Percentiles rank a stretch among this genome's conserved stretches.
phyloP scores from a whole-genome alignment of 2,888 invertebrate genomes.

The Drosophila limbata region DNA sequence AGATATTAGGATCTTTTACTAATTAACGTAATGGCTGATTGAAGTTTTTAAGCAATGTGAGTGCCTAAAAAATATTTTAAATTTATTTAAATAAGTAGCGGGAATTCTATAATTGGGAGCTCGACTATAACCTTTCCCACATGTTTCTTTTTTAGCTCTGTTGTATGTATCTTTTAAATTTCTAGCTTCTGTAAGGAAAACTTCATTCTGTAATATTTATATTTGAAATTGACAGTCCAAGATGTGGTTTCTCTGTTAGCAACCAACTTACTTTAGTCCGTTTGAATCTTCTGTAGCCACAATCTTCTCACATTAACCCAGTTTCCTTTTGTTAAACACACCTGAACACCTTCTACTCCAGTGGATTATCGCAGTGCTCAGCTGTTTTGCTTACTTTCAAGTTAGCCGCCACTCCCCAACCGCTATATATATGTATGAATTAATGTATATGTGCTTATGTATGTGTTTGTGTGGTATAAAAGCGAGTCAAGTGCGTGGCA shows the following conservation, averaged over 20 bases:
- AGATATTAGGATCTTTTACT: too few relatives aligned
- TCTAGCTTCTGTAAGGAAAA: too few relatives aligned
- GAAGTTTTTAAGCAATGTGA: too few relatives aligned
- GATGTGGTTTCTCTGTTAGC: not conserved
- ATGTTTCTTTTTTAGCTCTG: too few relatives aligned
- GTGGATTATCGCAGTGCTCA: slow-evolving; percentile 27
- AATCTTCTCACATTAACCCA: slow-evolving; percentile 40
- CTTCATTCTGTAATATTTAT: too few relatives aligned
- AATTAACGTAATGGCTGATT: too few relatives aligned
- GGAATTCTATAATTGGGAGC: too few relatives aligned
- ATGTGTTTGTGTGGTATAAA: slow-evolving; percentile 18
- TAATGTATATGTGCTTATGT: not conserved
- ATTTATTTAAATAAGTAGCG: too few relatives aligned
- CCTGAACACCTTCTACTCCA: slow-evolving; percentile 38
- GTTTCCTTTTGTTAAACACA: slow-evolving; percentile 36
- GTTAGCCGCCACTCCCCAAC: slow-evolving; percentile 25
- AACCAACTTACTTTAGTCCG: not conserved
- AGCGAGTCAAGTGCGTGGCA: slow-evolving; percentile 77
- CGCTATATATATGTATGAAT: not conserved
- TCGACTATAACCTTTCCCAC: too few relatives aligned
- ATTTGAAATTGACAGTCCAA: not conserved
- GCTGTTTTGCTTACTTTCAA: slow-evolving; percentile 45
- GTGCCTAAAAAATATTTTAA: too few relatives aligned
- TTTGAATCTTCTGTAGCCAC: not conserved
- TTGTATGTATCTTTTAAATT: too few relatives aligned